A percentile compares a stretch with the other conserved stretches of the same genome.
Conservation (phyloP, 30 jellyfish, hydroid and myxozoan species). For the Morbakka virulenta region DNA sequence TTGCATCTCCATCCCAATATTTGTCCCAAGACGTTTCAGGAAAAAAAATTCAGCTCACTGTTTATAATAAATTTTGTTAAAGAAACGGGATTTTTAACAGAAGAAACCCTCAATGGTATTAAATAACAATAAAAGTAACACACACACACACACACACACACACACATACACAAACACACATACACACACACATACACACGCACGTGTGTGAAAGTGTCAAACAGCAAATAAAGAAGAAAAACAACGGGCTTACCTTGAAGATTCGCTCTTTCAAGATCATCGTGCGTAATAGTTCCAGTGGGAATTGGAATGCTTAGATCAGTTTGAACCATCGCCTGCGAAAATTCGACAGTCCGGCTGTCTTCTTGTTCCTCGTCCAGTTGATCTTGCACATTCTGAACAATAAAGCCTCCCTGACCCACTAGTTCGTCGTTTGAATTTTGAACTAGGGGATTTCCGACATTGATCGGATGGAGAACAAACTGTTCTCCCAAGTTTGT, state of each 20-base stretch:
- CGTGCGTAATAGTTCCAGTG: conserved; percentile 42
- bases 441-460: conserved; percentile 42
- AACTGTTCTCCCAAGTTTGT: conserved; percentile 54
- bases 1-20: too few relatives aligned
- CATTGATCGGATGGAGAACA: conserved; percentile 59
- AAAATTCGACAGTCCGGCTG: conserved; percentile 46
- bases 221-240: too few relatives aligned
- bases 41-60: too few relatives aligned
- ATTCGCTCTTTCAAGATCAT: conserved; percentile 48
- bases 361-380: conserved; percentile 17
- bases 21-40: too few relatives aligned
- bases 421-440: conserved; percentile 29
- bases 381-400: conserved; percentile 42
- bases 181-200: too few relatives aligned
- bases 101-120: too few relatives aligned
- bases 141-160: too few relatives aligned
- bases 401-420: conserved; percentile 50
- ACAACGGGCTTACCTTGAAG: conserved; percentile 69
- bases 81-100: too few relatives aligned
- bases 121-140: too few relatives aligned
- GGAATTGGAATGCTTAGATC: conserved; percentile 75
- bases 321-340: conserved; percentile 80
- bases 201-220: too few relatives aligned
- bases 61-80: too few relatives aligned
- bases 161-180: too few relatives aligned